Base-by-base conservation (phyloP, 2,797 vertebrate species). In the Epinephelus awoara region DNA sequence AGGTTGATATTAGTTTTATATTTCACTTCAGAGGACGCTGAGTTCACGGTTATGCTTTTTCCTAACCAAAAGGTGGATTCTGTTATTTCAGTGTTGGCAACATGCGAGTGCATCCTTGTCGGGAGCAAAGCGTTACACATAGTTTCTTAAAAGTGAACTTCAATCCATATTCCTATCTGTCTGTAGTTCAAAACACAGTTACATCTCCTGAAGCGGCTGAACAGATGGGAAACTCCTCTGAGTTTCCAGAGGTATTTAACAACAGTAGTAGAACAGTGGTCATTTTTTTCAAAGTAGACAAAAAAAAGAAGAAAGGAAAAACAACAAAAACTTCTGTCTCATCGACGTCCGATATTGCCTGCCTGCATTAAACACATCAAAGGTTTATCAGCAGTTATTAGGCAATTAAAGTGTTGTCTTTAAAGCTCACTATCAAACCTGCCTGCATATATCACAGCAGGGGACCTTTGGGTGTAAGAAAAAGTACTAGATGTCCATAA, bases 401-500 rank as follows among this genome's bases (percentile, higher is more conserved):
- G 25, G 57, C 67, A 66, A 71, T 85, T 81, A 64, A 54, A 51
- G 8, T 21, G 61, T 67, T 68, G 25, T 47, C 29, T 71, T 64
- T 50, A 44, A 63, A 77, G 75, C 67, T 75, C 57, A 55, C 52
- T 42, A 78, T 82, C 62, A 76, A 79, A 76, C 57, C 42, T 56
- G 49, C 29, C 46, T 75, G 57, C 27, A 42, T 50, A 56, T 38
- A 82, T 85, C 76, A 77, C 42, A 83, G 64, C 56, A 15, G 25
- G 44, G 49, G 23, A 72, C 52, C 34, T 89, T 79, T 75, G 25
- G 14, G 75, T 77, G 52, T 29, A 62, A 66, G 51, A 3, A 62
- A 42, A 83, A 75, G 65, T 52, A 65, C 56, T 66, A 51, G 18
- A 76, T 74, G 80, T 80, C 56, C 67, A 27, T 72, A 85, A 82